Evolutionary conservation across 2,888 invertebrate species (phyloP), one percentile per base, ranked within the genome.

Genomic region (Carcina quercana): DNA sequence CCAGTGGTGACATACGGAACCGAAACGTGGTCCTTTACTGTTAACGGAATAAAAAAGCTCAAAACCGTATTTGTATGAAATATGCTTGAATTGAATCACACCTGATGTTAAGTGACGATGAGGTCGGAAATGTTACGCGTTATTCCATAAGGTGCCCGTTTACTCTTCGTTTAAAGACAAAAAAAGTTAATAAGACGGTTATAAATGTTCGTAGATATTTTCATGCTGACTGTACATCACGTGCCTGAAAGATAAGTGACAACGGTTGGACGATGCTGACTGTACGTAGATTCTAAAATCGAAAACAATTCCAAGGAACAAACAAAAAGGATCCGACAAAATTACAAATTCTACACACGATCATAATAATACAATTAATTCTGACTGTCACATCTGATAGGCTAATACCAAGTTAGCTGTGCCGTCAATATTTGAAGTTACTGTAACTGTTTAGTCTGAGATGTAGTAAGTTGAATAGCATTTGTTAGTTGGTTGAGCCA

Each of bases 361-460:
- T 36, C 60, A 64, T 80, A 76, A 79, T 79, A 79, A 79, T 79
- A 76, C 71, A 76, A 80, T 80, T 79, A 79, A 80, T 75, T 78
- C 76, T 44, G 67, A 67, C 56, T 69, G 64, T 63, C 59, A 59
- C 63, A 65, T 66, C 60, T 55, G 65, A 66, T 68, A 61, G 53
- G 42, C 29, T 7, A 38, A 27, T 32, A 45, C 42, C 37, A 34
- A 54, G 17, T 40, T 53, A 36, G 34, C 30, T 42, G 37, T 58
- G 45, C 55, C 17, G 12, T 8, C 22, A 2, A 20, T 17, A 17
- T 7, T n/a, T n/a, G n/a, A n/a, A n/a, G n/a, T n/a, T 17, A 17
- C 17, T 7, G 5, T 17, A 17, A 17, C 17, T 5, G 7, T 5
- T 7, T 7, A 5, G 7, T 17, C 5, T 17, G 17, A 7, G 17